A percentile compares a stretch with the other conserved stretches of the same genome.
Evolutionary conservation across 2,113 vertebrate species (phyloP).

Genomic region (Periophthalmodon schlosseri): DNA sequence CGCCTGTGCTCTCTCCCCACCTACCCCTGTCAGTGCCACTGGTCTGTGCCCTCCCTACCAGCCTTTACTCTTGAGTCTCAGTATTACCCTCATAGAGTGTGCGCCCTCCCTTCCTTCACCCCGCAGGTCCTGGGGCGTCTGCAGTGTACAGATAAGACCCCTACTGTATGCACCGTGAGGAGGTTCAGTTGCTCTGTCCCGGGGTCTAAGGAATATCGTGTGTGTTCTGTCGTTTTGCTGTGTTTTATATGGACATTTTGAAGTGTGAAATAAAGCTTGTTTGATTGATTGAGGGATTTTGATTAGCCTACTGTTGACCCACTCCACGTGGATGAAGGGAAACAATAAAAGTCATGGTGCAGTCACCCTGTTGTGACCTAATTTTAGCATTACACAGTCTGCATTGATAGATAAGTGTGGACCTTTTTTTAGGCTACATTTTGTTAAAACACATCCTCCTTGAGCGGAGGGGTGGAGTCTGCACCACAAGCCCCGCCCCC

Average conservation of each 20-base stretch:
- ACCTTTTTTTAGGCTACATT: not conserved
- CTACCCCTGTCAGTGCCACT: no score
- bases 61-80: not conserved
- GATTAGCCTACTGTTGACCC: no score
- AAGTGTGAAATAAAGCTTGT: no score
- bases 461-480: slow-evolving; percentile 55
- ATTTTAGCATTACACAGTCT: not conserved
- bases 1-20: not conserved
- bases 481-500: slow-evolving; percentile 57
- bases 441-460: not conserved
- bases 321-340: no score
- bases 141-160: not conserved
- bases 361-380: not conserved
- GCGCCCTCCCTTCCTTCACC: not conserved
- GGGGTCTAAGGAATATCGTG: not conserved
- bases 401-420: not conserved
- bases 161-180: not conserved
- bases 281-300: no score
- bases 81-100: not conserved
- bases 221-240: no score
- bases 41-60: not conserved
- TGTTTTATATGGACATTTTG: not conserved
- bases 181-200: not conserved
- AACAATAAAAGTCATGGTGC: not conserved
- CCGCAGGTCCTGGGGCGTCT: not conserved